Evolutionary conservation across 2,797 vertebrate genomes (phyloP), one percentile per base, ranked within the genome.

Genomic region (Naso thynnoides): DNA sequence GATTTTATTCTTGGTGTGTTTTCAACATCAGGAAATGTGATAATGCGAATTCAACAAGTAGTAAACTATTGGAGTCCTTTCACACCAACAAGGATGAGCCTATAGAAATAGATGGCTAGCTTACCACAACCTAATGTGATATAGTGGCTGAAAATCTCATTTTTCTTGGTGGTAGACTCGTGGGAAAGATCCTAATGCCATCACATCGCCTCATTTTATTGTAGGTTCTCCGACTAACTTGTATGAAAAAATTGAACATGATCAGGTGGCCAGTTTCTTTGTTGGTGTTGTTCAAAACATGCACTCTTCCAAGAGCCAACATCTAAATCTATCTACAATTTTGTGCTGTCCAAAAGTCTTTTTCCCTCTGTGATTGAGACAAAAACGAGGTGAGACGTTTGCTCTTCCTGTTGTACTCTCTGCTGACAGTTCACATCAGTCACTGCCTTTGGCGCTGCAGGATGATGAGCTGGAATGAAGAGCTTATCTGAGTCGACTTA

Each of bases 381-480:
- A 6, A 79, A 61, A 83, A 81, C 73, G 68, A 67, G 79, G 29
- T 16, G 1, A 47, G 79, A 76, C 70, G 0, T 66, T 72, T 36
- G 48, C 63, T 77, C 50, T 79, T 82, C 79, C 76, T 57, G 76
- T 70, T 63, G 47, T 33, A 50, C 62, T 64, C 56, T 8, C 41
- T 2, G 5, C 72, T 70, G 77, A 83, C 84, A 82, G 27, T 42
- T 81, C 66, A 41, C 68, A 80, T 89, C 83, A 76, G 66, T 84
- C 83, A 50, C 53, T 21, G 83, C 79, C 75, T 71, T 66, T 27
- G 67, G 74, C 70, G 4, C 72, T 13, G 49, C n/a, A 2, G 36
- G 70, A 77, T 66, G 78, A 83, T 69, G 21, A 62, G 75, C 56
- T 13, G 52, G 72, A 80, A 76, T 70, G 73, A 78, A 69, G 50